Conservation (phyloP, 2,888 invertebrate genomes). For the Petrolisthes cinctipes region DNA sequence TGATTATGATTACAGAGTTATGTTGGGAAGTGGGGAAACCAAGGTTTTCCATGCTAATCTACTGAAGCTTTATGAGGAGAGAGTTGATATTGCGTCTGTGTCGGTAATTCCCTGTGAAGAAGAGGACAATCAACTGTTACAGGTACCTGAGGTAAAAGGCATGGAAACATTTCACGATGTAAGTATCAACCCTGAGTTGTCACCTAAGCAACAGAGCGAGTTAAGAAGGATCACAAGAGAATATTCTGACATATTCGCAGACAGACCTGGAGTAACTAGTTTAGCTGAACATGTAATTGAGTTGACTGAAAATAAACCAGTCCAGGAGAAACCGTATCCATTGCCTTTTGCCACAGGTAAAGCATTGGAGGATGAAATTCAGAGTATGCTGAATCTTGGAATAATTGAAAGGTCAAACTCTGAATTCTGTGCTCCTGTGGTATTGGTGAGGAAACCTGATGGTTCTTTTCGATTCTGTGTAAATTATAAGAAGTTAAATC, state of each 20-base stretch:
- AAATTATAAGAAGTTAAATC: too few relatives aligned
- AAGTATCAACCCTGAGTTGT: background rate
- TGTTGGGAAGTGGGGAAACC: background rate
- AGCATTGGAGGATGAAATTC: too few relatives aligned
- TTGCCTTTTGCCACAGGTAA: too few relatives aligned
- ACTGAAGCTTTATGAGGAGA: conserved; percentile 6
- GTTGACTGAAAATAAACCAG: too few relatives aligned
- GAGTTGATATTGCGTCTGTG: too few relatives aligned
- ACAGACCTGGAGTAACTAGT: too few relatives aligned
- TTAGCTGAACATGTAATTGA: background rate
- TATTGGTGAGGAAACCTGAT: too few relatives aligned
- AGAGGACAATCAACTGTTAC: background rate
- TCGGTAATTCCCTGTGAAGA: background rate
- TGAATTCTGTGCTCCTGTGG: background rate
- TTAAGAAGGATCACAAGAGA: background rate
- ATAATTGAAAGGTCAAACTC: too few relatives aligned
- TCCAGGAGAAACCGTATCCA: too few relatives aligned
- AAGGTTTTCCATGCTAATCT: conserved; percentile 43
- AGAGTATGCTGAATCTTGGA: too few relatives aligned
- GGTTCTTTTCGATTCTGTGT: too few relatives aligned
- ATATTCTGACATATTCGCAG: too few relatives aligned
- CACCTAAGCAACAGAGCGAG: background rate
- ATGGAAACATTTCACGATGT: background rate
- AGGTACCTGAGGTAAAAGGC: background rate
- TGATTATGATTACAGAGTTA: conserved; percentile 13